Conservation (phyloP, 2,888 invertebrate species). For the Callosobruchus maculatus region DNA sequence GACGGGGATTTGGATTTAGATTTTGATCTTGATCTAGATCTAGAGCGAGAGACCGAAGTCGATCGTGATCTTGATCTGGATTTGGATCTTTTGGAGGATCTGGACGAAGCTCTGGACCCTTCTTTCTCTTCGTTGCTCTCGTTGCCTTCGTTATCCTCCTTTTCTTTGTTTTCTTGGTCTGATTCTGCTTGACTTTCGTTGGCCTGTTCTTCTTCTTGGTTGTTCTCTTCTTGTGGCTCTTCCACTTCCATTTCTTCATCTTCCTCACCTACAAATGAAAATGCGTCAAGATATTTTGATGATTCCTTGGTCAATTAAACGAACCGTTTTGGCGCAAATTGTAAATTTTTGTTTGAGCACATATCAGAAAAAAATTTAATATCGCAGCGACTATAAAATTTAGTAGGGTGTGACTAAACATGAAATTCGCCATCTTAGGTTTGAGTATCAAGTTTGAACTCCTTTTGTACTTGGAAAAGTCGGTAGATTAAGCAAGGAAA, state of each 20-base stretch:
- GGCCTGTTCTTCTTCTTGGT: constrained; percentile 61
- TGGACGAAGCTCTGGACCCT: constrained; percentile 35
- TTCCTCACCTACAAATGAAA: constrained; percentile 49
- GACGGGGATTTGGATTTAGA: constrained; percentile 46
- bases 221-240: constrained; percentile 49
- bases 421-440: too few species aligned
- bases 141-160: constrained; percentile 43
- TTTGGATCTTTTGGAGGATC: constrained; percentile 38
- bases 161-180: constrained; percentile 45
- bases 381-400: too few species aligned
- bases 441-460: too few species aligned
- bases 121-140: constrained; percentile 37
- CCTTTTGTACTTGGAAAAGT: too few species aligned
- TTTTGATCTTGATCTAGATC: constrained; percentile 37
- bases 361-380: too few species aligned
- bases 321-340: too few species aligned
- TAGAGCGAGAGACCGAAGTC: constrained; percentile 36
- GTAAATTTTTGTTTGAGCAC: too few species aligned
- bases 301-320: too few species aligned
- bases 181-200: constrained; percentile 53
- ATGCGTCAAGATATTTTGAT: constrained; percentile 3
- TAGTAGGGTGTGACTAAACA: too few species aligned
- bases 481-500: too few species aligned
- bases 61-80: constrained; percentile 38
- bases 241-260: constrained; percentile 58